Conservation (phyloP, 2,888 invertebrate genomes). For the Acanthoscelides obtectus region DNA sequence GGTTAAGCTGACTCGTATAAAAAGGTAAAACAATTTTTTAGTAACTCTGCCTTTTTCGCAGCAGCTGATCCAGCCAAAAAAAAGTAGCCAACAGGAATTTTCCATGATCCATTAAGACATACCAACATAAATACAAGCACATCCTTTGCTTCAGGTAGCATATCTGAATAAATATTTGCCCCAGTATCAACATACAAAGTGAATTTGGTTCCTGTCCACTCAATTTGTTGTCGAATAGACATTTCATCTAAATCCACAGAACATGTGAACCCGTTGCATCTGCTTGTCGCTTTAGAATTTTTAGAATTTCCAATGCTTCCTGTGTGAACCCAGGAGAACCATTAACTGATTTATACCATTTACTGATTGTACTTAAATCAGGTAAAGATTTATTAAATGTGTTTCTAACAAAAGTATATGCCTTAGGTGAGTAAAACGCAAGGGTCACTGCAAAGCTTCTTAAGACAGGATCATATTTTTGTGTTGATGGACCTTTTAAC, state of each 20-base stretch:
- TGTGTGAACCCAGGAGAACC: constrained; percentile 17
- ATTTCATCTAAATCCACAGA: constrained; percentile 22
- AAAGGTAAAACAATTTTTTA: constrained; percentile 11
- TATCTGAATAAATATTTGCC: constrained; percentile 14
- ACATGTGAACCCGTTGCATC: constrained; percentile 7
- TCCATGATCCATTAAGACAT: constrained; percentile 18
- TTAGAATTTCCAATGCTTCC: constrained; percentile 16
- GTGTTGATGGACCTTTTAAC: constrained; percentile 6
- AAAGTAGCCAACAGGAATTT: constrained; percentile 18
- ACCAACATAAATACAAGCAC: constrained; percentile 18
- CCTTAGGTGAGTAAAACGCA: constrained; percentile 18
- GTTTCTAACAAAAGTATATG: constrained; percentile 17
- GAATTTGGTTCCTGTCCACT: constrained; percentile 18
- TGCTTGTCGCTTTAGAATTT: constrained; percentile 12
- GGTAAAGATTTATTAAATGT: constrained; percentile 16
- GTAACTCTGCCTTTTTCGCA: constrained; percentile 13
- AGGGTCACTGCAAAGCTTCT: constrained; percentile 16
- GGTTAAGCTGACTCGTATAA: constrained; percentile 9
- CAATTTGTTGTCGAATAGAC: constrained; percentile 19
- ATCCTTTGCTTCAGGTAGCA: constrained; percentile 16
- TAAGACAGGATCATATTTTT: constrained; percentile 8
- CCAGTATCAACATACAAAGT: constrained; percentile 23
- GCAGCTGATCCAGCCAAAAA: constrained; percentile 13
- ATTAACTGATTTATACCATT: constrained; percentile 18
- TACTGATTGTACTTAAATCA: constrained; percentile 14